A percentile compares a stretch with the other conserved stretches of the same genome.
These are phyloP conservation scores for Cotesia vestalis DNA, from an alignment of 1,140 invertebrate genomes.

Conservation along the genomic window DNA sequence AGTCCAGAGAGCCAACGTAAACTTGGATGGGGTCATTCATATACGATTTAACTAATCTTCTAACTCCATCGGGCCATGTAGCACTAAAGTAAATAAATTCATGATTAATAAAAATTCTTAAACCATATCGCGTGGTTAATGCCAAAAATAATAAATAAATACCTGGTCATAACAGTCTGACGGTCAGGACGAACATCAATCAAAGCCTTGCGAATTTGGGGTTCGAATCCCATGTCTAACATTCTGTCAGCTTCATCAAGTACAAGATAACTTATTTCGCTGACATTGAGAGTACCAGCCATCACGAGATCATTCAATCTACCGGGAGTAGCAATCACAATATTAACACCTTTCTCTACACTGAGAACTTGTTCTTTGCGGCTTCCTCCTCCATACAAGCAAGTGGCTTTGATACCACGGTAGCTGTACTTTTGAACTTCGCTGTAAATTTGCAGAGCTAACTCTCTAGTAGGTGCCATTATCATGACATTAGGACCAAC, in stretches of 20 bases:
- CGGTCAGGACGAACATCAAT: conserved; percentile 80
- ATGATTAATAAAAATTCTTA: conserved; percentile 16
- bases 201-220: conserved; percentile 84
- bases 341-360: conserved; percentile 80
- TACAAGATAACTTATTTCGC: conserved; percentile 86
- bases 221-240: conserved; percentile 88
- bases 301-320: conserved; percentile 82
- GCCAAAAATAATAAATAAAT: conserved; percentile 20
- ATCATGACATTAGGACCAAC: conserved; percentile 86
- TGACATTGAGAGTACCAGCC: conserved; percentile 74
- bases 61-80: conserved; percentile 88
- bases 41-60: conserved; percentile 82
- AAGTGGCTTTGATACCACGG: conserved; percentile 83
- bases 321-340: conserved; percentile 91
- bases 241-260: conserved; percentile 92
- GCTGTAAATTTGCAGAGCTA: conserved; percentile 89
- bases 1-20: conserved; percentile 86
- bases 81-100: conserved; percentile 69
- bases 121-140: too few species aligned
- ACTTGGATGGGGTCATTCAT: conserved; percentile 90
- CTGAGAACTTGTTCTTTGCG: conserved; percentile 78
- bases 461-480: conserved; percentile 88
- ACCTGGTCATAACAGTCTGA: conserved; percentile 87
- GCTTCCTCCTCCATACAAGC: conserved; percentile 86
- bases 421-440: conserved; percentile 90